Conservation (phyloP, 2,113 vertebrate species). For the Orycteropus afer region DNA sequence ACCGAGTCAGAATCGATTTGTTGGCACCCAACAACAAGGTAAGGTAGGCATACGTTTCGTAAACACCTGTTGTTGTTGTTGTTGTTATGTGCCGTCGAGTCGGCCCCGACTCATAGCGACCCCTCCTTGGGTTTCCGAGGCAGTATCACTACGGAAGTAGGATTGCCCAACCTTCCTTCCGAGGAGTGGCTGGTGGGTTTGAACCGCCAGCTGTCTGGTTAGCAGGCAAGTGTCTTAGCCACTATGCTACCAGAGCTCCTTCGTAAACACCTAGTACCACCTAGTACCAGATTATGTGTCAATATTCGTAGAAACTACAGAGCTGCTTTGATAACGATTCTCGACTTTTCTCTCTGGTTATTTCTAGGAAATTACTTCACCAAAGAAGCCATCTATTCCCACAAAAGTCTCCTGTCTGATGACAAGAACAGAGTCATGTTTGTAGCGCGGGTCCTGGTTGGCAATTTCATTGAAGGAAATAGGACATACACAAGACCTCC, state of each 20-base stretch:
- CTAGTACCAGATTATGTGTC: slow-evolving; percentile 59
- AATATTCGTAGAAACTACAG: slow-evolving; percentile 48
- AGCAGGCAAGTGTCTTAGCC: too few species aligned
- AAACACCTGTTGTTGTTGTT: too few species aligned
- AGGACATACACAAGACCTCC: slow-evolving; percentile 86
- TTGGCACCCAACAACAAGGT: background rate
- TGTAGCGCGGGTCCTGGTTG: slow-evolving; percentile 90
- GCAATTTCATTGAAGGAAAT: slow-evolving; percentile 87
- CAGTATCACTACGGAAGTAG: too few species aligned
- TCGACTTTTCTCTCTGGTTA: slow-evolving; percentile 48
- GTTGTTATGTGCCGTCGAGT: too few species aligned
- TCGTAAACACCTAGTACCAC: slow-evolving; percentile 81
- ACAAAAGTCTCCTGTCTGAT: slow-evolving; percentile 78
- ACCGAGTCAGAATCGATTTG: background rate
- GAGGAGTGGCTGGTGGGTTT: too few species aligned
- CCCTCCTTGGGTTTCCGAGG: too few species aligned
- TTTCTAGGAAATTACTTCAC: slow-evolving; percentile 94
- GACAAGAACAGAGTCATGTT: slow-evolving; percentile 87
- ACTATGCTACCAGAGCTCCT: too few species aligned
- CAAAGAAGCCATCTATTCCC: slow-evolving; percentile 89
- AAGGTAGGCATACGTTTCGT: slow-evolving; percentile 81
- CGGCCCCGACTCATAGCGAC: too few species aligned
- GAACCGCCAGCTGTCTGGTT: too few species aligned
- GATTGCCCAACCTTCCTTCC: too few species aligned
- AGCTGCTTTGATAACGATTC: slow-evolving; percentile 67